Conservation (phyloP, 2,888 invertebrate species). For the Microplitis deprimator region DNA sequence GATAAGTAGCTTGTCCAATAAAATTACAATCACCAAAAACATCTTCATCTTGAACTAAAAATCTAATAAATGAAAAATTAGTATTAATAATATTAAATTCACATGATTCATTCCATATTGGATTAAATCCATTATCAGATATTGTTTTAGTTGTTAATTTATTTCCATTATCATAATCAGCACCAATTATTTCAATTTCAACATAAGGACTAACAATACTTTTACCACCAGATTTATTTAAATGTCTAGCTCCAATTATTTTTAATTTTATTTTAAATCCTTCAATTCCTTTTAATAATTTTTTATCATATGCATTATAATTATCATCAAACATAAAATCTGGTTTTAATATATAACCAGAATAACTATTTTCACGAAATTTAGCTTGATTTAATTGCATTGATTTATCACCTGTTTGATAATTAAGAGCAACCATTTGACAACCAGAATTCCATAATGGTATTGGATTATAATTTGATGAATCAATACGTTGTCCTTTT, state of each 20-base stretch:
- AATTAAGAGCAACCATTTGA: constrained; percentile 98
- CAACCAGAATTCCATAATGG: constrained; percentile 96
- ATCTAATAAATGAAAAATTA: constrained; percentile 86
- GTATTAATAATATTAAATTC: constrained; percentile 88
- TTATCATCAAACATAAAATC: constrained; percentile 87
- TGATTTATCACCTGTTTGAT: constrained; percentile 94
- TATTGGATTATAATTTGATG: constrained; percentile 96
- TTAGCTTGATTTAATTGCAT: constrained; percentile 97
- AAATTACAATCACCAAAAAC: constrained; percentile 98
- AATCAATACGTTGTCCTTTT: constrained; percentile 93
- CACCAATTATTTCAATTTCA: constrained; percentile 91
- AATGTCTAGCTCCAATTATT: constrained; percentile 91
- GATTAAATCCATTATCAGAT: constrained; percentile 94
- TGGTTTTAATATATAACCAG: constrained; percentile 94
- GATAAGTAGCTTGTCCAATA: constrained; percentile 95
- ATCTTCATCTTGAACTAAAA: constrained; percentile 95
- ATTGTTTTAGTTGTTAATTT: constrained; percentile 90
- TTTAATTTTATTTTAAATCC: constrained; percentile 80
- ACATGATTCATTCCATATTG: constrained; percentile 90
- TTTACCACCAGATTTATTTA: constrained; percentile 86
- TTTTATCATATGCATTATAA: constrained; percentile 84
- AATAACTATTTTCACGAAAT: constrained; percentile 92
- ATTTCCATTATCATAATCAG: constrained; percentile 87
- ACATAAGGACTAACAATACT: constrained; percentile 93
- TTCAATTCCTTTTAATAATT: constrained; percentile 75